Evolutionary conservation across 1,140 invertebrate species (phyloP), one percentile per base, ranked within the genome.

Genomic region (Pteromalus puparum): DNA sequence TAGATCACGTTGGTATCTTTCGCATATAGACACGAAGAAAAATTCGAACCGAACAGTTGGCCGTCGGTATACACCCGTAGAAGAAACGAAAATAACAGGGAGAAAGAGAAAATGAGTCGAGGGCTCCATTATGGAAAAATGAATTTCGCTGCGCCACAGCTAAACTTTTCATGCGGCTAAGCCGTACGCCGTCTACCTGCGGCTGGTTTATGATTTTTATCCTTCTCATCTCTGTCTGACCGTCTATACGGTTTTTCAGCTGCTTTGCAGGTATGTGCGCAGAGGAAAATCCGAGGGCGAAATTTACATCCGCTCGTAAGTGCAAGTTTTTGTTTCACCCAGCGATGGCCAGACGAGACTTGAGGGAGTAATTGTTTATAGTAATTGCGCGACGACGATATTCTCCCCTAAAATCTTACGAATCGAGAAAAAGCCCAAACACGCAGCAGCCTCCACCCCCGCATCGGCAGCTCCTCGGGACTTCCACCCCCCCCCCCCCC

Each of bases 91-190:
- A n/a, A 3, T 53, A 15, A 53, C 9, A n/a, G 2, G 15, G 38
- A 1, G 38, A 42, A 42, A 28, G 26, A 12, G 65, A 10, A 46
- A 30, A 67, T 24, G 26, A 46, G 67, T 24, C 68, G n/a, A 72
- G 74, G 72, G 30, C 10, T 42, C 48, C 38, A 75, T 75, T 74
- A 61, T 82, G 26, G 81, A 74, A 65, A 82, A 82, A 65, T 82
- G 74, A 82, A 82, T 73, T 48, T 73, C 53, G 28, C 70, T 30
- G 70, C 18, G 18, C n/a, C n/a, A n/a, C n/a, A n/a, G 18, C 68
- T 81, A 24, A 81, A 82, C 46, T 74, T 61, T 74, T 73, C 42
- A 73, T 73, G n/a, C n/a, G 15, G 24, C 72, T 73, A 53, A 81
- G 42, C 67, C 15, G 5, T 0, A n/a, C n/a, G 48, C 42, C 70